A percentile compares a stretch with the other conserved stretches of the same genome.
Evolutionary conservation across 2,113 vertebrate genomes (phyloP).

Genomic region (Chionodraco myersi): DNA sequence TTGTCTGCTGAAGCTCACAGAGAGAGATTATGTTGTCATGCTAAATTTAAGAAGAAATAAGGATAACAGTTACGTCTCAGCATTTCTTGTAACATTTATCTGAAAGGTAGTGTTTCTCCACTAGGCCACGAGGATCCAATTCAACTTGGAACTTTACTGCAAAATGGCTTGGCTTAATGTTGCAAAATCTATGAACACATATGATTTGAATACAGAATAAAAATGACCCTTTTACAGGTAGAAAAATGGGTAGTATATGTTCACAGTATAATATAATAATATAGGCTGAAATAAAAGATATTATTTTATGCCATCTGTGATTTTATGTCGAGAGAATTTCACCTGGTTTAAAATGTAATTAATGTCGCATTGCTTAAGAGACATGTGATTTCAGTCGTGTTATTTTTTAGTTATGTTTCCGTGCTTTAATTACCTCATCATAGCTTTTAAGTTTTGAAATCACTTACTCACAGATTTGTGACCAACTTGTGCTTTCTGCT

Average conservation of each 20-base stretch:
- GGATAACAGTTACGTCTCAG: background rate
- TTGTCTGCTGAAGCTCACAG: slow-evolving; percentile 4
- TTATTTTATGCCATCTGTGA: background rate
- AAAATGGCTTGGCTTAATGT: background rate
- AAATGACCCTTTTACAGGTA: background rate
- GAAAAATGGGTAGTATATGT: background rate
- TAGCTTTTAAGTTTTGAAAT: no score
- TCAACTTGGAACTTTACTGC: background rate
- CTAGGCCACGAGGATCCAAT: background rate
- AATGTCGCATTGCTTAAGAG: no score
- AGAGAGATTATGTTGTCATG: background rate
- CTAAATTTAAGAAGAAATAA: background rate
- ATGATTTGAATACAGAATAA: background rate
- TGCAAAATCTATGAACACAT: background rate
- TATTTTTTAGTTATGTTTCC: background rate
- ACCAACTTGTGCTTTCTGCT: background rate
- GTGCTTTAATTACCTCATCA: no score
- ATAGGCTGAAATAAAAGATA: background rate
- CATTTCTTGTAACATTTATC: background rate
- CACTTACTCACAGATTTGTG: background rate
- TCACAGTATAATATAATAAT: background rate
- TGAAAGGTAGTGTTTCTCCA: background rate
- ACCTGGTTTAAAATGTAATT: no score
- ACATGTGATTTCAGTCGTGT: background rate
- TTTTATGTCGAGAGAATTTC: background rate